Evolutionary conservation across 1,140 invertebrate species (phyloP), one percentile per base, ranked within the genome.

Genomic region (Drosophila auraria): DNA sequence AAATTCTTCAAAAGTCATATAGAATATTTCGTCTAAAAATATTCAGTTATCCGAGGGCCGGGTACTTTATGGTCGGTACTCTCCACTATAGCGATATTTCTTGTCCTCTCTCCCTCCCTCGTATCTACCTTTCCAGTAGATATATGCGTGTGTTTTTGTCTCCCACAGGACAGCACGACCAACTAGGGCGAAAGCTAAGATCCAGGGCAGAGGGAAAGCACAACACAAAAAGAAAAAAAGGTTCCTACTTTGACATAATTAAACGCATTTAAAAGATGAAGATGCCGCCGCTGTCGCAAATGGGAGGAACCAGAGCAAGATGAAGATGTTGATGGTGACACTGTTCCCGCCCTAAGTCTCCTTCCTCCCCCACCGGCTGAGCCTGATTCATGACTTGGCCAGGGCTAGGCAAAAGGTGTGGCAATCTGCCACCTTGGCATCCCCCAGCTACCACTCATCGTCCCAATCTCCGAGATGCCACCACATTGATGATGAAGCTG

Each of bases 181-280:
- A 40, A 14, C 53, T 38, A 38, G 17, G 30, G n/a, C 9, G 23
- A 15, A 47, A 38, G 42, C 30, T 20, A 30, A 44, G 36, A 64
- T 36, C 4, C 12, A 11, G 36, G 63, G 58, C 25, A 17, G 25
- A 36, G 36, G 30, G 9, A 33, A 56, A 17, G 66, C 66, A 44
- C 33, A 27, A 30, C 27, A 30, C 27, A 30, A 30, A 23, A 61
- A 36, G 56, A 77, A 74, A 27, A 27, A 78, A 79, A 71, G 56
- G 56, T 47, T 83, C 65, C 82, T 78, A 83, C 84, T 87, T 89
- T 89, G 81, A 89, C 78, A 90, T 89, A 89, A 89, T 89, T 89
- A 89, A 89, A 89, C 84, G 84, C 84, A 90, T 89, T 89, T 90
- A 70, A 84, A 90, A 87, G 84, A 87, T 90, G 84, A 90, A 89